phyloP scores from a whole-genome alignment of 2,888 invertebrate species.

The Venusia cambrica region DNA sequence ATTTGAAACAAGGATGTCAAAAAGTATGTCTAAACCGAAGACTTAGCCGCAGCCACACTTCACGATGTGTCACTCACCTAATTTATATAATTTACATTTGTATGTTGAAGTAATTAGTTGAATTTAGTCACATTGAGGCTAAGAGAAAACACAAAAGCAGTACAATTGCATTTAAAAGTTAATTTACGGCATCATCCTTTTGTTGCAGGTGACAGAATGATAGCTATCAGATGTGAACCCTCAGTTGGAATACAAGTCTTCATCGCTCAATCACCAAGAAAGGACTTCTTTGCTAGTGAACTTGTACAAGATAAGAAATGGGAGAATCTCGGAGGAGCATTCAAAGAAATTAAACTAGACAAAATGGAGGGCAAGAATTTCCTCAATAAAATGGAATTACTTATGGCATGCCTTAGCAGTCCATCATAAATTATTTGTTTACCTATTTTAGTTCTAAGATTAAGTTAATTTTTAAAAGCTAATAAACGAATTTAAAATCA shows the following conservation, averaged over 20 bases:
- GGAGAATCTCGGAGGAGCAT: constrained; percentile 96
- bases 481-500: constrained; percentile 28
- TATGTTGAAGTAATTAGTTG: too few species aligned
- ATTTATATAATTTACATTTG: too few species aligned
- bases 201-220: constrained; percentile 87
- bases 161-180: too few species aligned
- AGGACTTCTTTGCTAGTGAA: constrained; percentile 93
- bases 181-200: too few species aligned
- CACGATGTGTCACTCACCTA: too few species aligned
- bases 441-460: constrained; percentile 35
- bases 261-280: constrained; percentile 93
- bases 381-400: constrained; percentile 96
- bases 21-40: too few species aligned
- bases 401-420: constrained; percentile 94
- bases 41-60: too few species aligned
- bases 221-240: constrained; percentile 95
- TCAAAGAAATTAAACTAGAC: constrained; percentile 93
- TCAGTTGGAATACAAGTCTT: constrained; percentile 94
- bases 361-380: constrained; percentile 98
- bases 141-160: too few species aligned
- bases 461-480: constrained; percentile 29
- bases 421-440: constrained; percentile 73
- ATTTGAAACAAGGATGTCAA: too few species aligned
- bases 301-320: constrained; percentile 95
- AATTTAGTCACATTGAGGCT: too few species aligned